Conservation (phyloP, 2,888 invertebrate genomes). For the Noctua janthe region DNA sequence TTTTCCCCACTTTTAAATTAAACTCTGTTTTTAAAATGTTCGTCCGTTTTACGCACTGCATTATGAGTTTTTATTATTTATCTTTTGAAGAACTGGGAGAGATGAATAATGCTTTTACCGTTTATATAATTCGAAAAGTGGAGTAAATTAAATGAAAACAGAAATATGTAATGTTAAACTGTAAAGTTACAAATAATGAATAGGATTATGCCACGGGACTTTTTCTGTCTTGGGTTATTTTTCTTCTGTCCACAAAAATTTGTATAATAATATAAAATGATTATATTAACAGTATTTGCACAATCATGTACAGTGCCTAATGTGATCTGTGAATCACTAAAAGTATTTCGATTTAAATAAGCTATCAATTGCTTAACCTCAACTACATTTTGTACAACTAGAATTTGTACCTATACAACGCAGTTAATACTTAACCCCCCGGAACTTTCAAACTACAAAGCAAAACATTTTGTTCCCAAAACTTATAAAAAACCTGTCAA, state of each 20-base stretch:
- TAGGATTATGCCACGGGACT: not conserved
- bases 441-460: constrained; percentile 25
- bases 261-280: not conserved
- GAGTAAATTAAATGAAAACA: not conserved
- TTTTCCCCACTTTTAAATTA: constrained; percentile 81
- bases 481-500: constrained; percentile 47
- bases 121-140: constrained; percentile 7
- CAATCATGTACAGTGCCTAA: not conserved
- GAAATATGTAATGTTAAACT: not conserved
- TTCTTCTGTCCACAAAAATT: not conserved
- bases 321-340: not conserved
- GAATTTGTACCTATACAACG: not conserved
- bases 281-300: not conserved
- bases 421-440: constrained; percentile 11
- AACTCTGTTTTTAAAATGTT: constrained; percentile 75
- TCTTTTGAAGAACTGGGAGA: constrained; percentile 47
- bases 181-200: not conserved
- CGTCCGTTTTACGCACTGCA: constrained; percentile 64
- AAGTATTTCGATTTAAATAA: not conserved
- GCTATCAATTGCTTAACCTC: not conserved
- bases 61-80: constrained; percentile 66
- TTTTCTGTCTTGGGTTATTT: not conserved
- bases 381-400: not conserved
- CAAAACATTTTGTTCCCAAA: constrained; percentile 15
- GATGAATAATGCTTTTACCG: constrained; percentile 31